Conservation (phyloP, 2,888 invertebrate species). For the Tinea pellionella region DNA sequence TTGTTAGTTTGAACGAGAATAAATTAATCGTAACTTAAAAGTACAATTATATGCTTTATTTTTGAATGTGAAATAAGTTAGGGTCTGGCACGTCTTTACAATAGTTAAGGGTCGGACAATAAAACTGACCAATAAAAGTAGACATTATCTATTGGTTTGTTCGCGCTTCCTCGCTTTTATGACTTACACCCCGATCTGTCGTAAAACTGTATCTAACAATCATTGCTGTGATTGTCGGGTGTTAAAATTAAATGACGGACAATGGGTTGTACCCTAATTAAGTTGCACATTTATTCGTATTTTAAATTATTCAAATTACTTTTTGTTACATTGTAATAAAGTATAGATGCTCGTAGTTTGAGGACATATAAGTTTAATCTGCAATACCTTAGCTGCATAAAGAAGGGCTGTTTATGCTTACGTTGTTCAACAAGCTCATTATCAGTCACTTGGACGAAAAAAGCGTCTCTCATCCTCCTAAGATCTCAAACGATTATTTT, state of each 20-base stretch:
- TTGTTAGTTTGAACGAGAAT: too few relatives aligned
- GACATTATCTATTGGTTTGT: conserved; percentile 67
- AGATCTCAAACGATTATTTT: too few relatives aligned
- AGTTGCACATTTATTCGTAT: background rate
- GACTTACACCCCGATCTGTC: conserved; percentile 36
- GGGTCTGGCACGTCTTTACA: conserved; percentile 33
- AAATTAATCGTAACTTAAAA: background rate
- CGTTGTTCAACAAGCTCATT: too few relatives aligned
- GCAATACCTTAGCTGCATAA: too few relatives aligned
- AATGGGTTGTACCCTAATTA: conserved; percentile 9
- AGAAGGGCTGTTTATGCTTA: too few relatives aligned
- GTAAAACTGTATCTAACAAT: conserved; percentile 38
- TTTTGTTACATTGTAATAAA: background rate
- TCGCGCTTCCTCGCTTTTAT: conserved; percentile 63
- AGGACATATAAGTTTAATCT: too few relatives aligned
- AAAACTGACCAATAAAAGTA: conserved; percentile 71
- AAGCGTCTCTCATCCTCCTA: too few relatives aligned
- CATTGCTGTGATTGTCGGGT: conserved; percentile 26
- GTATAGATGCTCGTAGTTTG: too few relatives aligned
- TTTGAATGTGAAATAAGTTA: background rate
- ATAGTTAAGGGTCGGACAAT: conserved; percentile 53
- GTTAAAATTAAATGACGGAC: conserved; percentile 17
- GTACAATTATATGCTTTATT: background rate
- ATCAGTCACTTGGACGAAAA: too few relatives aligned
- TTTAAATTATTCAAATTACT: background rate